Evolutionary conservation across 2,797 vertebrate species (phyloP).

Genomic region (Hydrolagus colliei): DNA sequence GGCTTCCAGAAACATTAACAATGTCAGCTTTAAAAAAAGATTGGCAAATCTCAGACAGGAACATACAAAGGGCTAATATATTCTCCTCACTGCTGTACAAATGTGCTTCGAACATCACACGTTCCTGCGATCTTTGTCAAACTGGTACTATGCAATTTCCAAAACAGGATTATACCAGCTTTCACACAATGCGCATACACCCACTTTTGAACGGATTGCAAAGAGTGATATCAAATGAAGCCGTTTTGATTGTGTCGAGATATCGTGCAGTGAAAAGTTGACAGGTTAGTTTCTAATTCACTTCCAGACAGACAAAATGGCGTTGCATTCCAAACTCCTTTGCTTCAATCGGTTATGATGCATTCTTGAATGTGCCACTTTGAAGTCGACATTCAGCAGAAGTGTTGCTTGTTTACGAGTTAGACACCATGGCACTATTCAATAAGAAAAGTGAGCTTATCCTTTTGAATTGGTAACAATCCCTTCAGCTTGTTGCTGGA

Average conservation of each 20-base stretch:
- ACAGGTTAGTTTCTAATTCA: conserved; percentile 16
- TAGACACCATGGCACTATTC: too few species aligned
- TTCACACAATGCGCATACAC: background rate
- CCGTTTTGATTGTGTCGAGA: conserved; percentile 8
- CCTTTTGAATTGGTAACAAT: too few species aligned
- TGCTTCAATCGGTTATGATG: too few species aligned
- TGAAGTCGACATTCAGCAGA: too few species aligned
- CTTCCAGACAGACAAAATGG: conserved; percentile 1
- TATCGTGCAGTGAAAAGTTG: conserved; percentile 26
- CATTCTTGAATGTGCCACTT: too few species aligned
- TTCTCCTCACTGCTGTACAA: conserved; percentile 9
- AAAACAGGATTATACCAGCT: background rate
- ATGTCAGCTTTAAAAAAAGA: background rate
- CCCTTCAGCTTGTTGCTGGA: too few species aligned
- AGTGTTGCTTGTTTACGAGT: too few species aligned
- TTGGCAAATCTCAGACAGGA: conserved; percentile 20
- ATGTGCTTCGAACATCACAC: background rate
- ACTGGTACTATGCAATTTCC: conserved; percentile 1
- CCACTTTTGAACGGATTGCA: conserved; percentile 10
- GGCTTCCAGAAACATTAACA: conserved; percentile 47
- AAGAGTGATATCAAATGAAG: background rate
- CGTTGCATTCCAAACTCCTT: background rate
- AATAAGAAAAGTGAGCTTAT: too few species aligned
- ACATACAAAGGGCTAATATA: conserved; percentile 14
- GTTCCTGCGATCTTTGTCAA: background rate